Base-by-base conservation (phyloP, 2,113 vertebrate genomes). In the Rhinolophus sinicus region DNA sequence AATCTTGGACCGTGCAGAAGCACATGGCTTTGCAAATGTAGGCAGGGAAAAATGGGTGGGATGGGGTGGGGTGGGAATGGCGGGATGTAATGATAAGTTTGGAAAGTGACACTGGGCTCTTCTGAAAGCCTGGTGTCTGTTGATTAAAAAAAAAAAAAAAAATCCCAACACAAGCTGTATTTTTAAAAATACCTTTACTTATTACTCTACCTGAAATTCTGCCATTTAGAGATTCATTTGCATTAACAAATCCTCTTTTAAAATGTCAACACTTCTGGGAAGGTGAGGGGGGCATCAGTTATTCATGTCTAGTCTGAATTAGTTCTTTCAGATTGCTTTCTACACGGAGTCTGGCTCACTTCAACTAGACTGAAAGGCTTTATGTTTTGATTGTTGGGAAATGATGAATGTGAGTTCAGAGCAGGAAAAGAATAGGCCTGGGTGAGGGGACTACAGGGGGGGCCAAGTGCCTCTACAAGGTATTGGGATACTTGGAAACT, bases 181-280 rank as follows among this genome's bases (percentile, higher is more conserved):
- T 97, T 93, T 76, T n/a, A 18, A 80, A 86, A 69, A 58, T 44
- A 56, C 16, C 21, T 33, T 75, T 47, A 60, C 35, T 89, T 87
- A n/a, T 81, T 64, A 58, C 69, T 84, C 90, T 89, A 13, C 47
- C 54, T 69, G 58, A 95, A 95, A 87, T 75, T 50, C 58, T 92
- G 16, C n/a, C 77, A 69, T 77, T 70, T 91, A 75, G 77, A 87
- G 72, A 87, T 67, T 90, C 15, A 24, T 75, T 92, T 92, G 40
- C 14, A 28, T 70, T 44, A 93, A 88, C 6, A 19, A 50, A 72
- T 65, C 69, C 88, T 72, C 52, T 78, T 72, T 38, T 35, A 77
- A 86, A 82, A 65, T 54, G 35, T 15, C 40, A 35, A 28, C 11
- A 60, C 16, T 77, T 76, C 10, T 69, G 44, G 67, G 30, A 94